A percentile compares a stretch with the other conserved stretches of the same genome.
phyloP scores from a whole-genome alignment of 2,888 invertebrate genomes.

The Drosophila siamana region DNA sequence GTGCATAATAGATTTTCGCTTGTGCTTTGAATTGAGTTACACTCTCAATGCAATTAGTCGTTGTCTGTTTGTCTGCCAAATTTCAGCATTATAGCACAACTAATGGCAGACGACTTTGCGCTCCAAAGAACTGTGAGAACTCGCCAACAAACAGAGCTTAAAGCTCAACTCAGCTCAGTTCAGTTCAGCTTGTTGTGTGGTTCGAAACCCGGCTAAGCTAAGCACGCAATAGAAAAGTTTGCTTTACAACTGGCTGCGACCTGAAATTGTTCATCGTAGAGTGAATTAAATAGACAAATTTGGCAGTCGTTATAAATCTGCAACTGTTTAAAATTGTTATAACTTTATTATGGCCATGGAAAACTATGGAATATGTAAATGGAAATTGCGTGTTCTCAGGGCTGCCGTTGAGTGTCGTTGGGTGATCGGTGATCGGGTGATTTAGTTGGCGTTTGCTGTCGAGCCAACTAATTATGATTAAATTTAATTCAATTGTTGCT shows the following conservation, averaged over 20 bases:
- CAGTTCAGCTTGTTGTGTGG: not conserved
- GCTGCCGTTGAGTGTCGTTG: slow-evolving; percentile 1
- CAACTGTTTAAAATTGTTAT: too few relatives aligned
- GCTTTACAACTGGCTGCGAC: not conserved
- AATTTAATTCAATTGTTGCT: slow-evolving; percentile 12
- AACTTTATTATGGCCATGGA: not conserved
- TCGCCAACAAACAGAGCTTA: not conserved
- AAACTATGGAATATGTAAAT: slow-evolving; percentile 5
- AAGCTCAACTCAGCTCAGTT: not conserved
- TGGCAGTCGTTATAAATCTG: too few relatives aligned
- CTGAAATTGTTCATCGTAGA: not conserved
- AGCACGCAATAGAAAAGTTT: not conserved
- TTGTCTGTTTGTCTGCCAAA: not conserved
- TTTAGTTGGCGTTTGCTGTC: not conserved
- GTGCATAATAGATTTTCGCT: not conserved
- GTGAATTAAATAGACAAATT: too few relatives aligned
- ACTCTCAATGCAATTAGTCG: not conserved
- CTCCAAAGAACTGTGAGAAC: too few relatives aligned
- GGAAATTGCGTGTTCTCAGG: slow-evolving; percentile 7
- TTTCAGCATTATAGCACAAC: not conserved
- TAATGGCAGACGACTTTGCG: too few relatives aligned
- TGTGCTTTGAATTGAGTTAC: not conserved
- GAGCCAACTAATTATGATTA: slow-evolving; percentile 32
- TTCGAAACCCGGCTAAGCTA: not conserved
- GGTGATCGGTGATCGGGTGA: slow-evolving; percentile 15